Percentiles rank a stretch among this genome's conserved stretches.
phyloP scores from a whole-genome alignment of 2,797 vertebrate species.

The Oryzias dopingdopingensis region DNA sequence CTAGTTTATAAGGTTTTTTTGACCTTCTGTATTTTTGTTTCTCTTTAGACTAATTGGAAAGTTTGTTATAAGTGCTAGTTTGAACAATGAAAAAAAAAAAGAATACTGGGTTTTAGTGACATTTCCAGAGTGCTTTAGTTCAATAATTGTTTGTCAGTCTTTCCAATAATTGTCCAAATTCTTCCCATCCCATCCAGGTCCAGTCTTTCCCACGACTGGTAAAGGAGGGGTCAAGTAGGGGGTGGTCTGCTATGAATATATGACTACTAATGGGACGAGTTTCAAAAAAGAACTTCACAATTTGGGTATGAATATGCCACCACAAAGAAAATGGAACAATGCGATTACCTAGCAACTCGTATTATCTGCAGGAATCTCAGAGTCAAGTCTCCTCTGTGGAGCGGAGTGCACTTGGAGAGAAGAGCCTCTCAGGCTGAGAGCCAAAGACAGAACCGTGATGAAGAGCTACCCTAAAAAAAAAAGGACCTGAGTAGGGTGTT shows the following conservation, averaged over 20 bases:
- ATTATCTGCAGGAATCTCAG: constrained; percentile 77
- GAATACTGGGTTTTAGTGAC: neutral
- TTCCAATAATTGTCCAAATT: constrained; percentile 60
- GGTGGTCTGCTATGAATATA: constrained; percentile 80
- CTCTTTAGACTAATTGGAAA: no score
- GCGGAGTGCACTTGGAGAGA: constrained; percentile 66
- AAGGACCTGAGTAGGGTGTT: constrained; percentile 52
- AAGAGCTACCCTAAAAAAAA: constrained; percentile 38
- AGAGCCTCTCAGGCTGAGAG: constrained; percentile 70
- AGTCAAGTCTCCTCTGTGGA: constrained; percentile 78
- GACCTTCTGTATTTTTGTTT: no score
- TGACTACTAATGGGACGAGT: constrained; percentile 80
- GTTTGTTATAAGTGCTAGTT: no score
- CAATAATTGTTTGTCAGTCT: constrained; percentile 37
- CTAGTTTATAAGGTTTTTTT: no score
- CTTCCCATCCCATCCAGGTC: constrained; percentile 56
- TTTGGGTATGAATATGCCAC: constrained; percentile 81
- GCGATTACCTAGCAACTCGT: constrained; percentile 79
- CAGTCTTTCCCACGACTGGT: constrained; percentile 81
- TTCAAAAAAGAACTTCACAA: constrained; percentile 69
- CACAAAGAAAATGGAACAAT: constrained; percentile 74
- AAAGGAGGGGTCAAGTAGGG: constrained; percentile 80
- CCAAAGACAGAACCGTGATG: constrained; percentile 63
- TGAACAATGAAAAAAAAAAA: no score
- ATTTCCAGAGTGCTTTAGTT: constrained; percentile 44